These are phyloP conservation scores for Rutilus rutilus DNA, from an alignment of 2,113 vertebrate species.

Conservation along the genomic window DNA sequence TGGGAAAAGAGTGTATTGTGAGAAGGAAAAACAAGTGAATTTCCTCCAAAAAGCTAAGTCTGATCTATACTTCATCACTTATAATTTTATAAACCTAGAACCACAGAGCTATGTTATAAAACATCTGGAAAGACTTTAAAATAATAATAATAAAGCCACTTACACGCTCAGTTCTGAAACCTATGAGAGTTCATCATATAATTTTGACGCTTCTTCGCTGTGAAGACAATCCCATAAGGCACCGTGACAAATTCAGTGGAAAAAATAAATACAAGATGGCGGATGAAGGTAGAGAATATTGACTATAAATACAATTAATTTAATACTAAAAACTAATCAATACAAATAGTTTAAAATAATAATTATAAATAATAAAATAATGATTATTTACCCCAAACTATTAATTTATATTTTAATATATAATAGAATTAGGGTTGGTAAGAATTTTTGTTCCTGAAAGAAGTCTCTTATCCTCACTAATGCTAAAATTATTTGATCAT, in stretches of 20 bases:
- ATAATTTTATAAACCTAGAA: background rate
- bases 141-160: background rate
- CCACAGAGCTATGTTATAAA: background rate
- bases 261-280: background rate
- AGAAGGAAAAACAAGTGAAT: background rate
- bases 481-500: background rate
- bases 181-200: background rate
- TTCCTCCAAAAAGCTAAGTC: too few species aligned
- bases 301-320: too few species aligned
- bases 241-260: background rate
- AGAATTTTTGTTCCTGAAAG: background rate
- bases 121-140: background rate
- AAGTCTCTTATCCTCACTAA: background rate
- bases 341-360: background rate
- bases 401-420: background rate
- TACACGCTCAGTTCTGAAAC: background rate
- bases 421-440: background rate
- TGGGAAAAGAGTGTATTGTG: background rate
- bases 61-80: background rate
- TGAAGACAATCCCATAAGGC: background rate
- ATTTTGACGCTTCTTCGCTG: background rate
- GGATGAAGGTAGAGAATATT: background rate
- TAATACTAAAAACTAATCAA: background rate
- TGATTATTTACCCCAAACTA: background rate
- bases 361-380: too few species aligned